These are phyloP conservation scores for Oceanodroma tethys DNA, from an alignment of 2,113 vertebrate genomes.

Conservation along the genomic window DNA sequence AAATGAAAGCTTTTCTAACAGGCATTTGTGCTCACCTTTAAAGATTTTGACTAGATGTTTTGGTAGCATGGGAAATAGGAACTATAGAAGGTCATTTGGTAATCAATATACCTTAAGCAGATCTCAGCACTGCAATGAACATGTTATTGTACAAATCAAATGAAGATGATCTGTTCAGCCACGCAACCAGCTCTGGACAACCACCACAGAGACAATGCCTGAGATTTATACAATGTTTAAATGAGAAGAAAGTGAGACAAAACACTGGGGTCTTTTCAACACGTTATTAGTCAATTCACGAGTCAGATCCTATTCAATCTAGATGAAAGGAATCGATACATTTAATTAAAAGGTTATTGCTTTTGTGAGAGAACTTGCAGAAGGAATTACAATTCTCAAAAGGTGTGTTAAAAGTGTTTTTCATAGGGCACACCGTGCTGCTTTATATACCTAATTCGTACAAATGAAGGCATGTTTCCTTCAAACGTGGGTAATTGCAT, in stretches of 20 bases:
- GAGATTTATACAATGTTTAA: background rate
- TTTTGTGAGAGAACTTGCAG: conserved; percentile 35
- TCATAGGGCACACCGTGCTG: background rate
- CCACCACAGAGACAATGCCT: background rate
- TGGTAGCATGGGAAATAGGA: background rate
- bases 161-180: conserved; percentile 14
- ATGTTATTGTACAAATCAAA: conserved; percentile 49
- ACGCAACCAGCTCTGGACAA: background rate
- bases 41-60: conserved; percentile 25
- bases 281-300: background rate
- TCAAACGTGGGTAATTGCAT: background rate
- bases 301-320: background rate
- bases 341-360: conserved; percentile 53
- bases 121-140: conserved; percentile 36
- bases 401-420: background rate
- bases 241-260: conserved; percentile 1
- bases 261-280: conserved; percentile 21
- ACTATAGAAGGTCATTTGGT: conserved; percentile 22
- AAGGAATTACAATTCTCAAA: conserved; percentile 25
- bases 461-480: background rate
- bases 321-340: conserved; percentile 19
- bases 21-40: background rate
- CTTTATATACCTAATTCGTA: background rate
- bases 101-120: conserved; percentile 18
- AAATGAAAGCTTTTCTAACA: background rate